Evolutionary conservation across 2,888 invertebrate genomes (phyloP), one percentile per base, ranked within the genome.

Genomic region (Heliconius erato): DNA sequence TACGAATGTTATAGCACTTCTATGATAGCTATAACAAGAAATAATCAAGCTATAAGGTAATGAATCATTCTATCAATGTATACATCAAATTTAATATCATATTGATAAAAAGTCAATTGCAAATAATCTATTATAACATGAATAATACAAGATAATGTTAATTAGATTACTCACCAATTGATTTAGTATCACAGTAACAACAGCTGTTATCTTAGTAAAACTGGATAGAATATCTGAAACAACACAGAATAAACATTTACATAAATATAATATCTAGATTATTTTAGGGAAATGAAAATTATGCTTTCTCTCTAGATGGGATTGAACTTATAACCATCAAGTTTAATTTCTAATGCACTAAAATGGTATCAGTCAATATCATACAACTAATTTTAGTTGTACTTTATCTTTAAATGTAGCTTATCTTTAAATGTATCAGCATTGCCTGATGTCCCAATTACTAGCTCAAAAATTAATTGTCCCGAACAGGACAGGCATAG

Each of bases 141-240:
- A 71, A 12, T 44, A 40, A 40, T n/a, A 71, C n/a, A 35, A 35
- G 69, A 69, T 69, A 69, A 68, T 68, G 11, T 3, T 44, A 44
- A 79, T 74, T 67, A 74, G 63, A 74, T 67, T 35, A 84, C 86
- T 86, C 78, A 86, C 86, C 86, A 82, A 85, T 74, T 84, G 85
- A 84, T 85, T 85, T 84, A 80, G 83, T 86, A 86, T 86, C 85
- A 86, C 86, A 86, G 85, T 80, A 84, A 80, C 81, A 65, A 82
- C 83, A 81, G 76, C 16, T 68, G 74, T 82, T 80, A 80, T 63
- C 79, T 83, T 76, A 76, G 79, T 81, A 82, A 80, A 79, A 79
- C 59, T 81, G 68, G 68, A 78, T 77, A 79, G 35, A 72, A 49
- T 83, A 85, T 85, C 86, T 86, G 85, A 68, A 85, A 85, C 67